These are phyloP conservation scores for Scopus umbretta DNA, from an alignment of 2,113 vertebrate species.

Conservation along the genomic window DNA sequence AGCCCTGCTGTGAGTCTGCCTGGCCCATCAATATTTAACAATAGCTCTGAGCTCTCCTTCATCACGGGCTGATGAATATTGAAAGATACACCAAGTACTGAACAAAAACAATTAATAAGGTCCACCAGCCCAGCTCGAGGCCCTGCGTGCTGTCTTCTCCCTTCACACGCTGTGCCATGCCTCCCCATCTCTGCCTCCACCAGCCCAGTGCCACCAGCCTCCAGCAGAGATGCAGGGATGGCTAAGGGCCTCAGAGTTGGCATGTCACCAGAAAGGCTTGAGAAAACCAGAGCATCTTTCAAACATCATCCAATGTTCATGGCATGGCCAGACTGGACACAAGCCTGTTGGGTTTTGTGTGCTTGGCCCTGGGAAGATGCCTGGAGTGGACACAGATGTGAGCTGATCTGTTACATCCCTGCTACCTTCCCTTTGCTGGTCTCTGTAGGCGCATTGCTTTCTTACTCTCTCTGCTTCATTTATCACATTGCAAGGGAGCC, in stretches of 20 bases:
- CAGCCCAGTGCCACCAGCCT: background rate
- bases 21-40: slow-evolving; percentile 64
- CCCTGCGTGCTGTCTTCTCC: background rate
- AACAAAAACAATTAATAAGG: slow-evolving; percentile 63
- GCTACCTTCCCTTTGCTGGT: background rate
- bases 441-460: background rate
- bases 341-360: background rate
- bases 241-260: background rate
- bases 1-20: background rate
- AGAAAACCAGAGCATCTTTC: background rate
- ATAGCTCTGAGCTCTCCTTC: slow-evolving; percentile 54
- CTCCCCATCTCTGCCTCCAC: background rate
- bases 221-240: background rate
- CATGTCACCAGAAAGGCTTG: background rate
- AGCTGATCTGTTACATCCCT: background rate
- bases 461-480: background rate
- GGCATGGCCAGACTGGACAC: background rate
- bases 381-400: background rate
- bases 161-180: rapidly evolving
- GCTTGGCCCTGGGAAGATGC: background rate
- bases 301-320: background rate
- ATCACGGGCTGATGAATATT: slow-evolving; percentile 56
- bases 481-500: background rate
- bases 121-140: background rate
- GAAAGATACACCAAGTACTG: slow-evolving; percentile 57